Evolutionary conservation across 2,888 invertebrate species (phyloP), one percentile per base, ranked within the genome.

Genomic region (Eupithecia exiguata): DNA sequence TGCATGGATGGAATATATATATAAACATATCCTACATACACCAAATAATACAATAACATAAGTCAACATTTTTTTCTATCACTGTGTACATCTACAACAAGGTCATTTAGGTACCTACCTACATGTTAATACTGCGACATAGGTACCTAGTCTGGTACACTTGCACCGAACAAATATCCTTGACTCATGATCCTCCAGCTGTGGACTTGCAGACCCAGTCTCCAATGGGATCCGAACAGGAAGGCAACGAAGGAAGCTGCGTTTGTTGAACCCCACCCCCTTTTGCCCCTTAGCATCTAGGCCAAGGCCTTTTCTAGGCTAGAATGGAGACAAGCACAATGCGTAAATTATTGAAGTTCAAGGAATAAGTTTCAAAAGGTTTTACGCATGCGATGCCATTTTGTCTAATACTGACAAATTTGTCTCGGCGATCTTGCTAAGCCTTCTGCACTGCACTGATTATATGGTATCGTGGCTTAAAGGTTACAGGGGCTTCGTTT

Each of bases 201-300:
- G 97, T 97, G 92, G 97, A 97, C 90, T 95, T 97, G 84, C 97
- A 97, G 95, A 97, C 97, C 83, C 97, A 97, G 93, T 96, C 96
- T 81, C 96, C 97, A 84, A 96, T 97, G 94, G 96, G 97, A 90
- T 96, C 96, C 82, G 97, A 97, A 91, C 96, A 96, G 89, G 96
- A 96, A 86, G 97, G 97, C 89, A 96, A 96, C 89, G 97, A 97
- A 92, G 96, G 97, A 84, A 97, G 97, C 89, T 97, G 97, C 93
- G 97, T 97, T 94, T 97, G 97, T 95, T 97, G 95, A 96, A 76
- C 76, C 61, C 88, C 83, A 63, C 63, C 88, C 83, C 35, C 69
- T 21, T 38, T 12, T 69, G 63, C 61, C 63, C 63, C 71, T 12
- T 25, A 43, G 49, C 68, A 49, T 68, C 71, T 62, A 30, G 10